These are phyloP conservation scores for Vanessa atalanta DNA, from an alignment of 1,140 invertebrate genomes.

Conservation along the genomic window DNA sequence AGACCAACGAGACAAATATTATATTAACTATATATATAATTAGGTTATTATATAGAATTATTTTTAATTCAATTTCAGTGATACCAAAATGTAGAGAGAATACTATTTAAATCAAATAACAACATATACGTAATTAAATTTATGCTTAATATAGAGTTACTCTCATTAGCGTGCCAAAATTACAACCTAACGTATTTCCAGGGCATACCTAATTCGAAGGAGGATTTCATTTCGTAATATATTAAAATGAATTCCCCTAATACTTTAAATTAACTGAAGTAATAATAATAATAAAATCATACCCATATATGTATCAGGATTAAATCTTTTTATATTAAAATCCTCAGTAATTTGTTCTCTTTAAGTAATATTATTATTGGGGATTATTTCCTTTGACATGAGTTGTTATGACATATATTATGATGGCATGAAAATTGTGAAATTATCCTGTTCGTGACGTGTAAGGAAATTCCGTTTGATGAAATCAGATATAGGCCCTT, in stretches of 20 bases:
- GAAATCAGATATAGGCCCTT: conserved; percentile 7
- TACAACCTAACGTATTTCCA: conserved; percentile 6
- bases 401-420: conserved; percentile 1
- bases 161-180: conserved; percentile 6
- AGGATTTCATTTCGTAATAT: background rate
- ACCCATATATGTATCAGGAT: background rate
- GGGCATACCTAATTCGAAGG: background rate
- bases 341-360: background rate
- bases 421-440: conserved; percentile 5
- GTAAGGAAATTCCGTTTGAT: conserved; percentile 11
- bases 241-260: too few relatives aligned
- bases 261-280: too few relatives aligned
- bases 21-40: too few relatives aligned
- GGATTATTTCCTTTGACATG: conserved; percentile 1
- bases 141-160: conserved; percentile 12
- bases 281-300: background rate
- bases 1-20: too few relatives aligned
- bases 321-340: background rate
- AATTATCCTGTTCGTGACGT: conserved; percentile 9
- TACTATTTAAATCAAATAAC: background rate
- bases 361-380: conserved; percentile 12
- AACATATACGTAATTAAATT: conserved; percentile 6
- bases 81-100: background rate
- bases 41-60: too few relatives aligned
- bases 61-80: background rate